These are phyloP conservation scores for Enteromius paludinosus DNA, from an alignment of 2,797 vertebrate species.

Conservation along the genomic window DNA sequence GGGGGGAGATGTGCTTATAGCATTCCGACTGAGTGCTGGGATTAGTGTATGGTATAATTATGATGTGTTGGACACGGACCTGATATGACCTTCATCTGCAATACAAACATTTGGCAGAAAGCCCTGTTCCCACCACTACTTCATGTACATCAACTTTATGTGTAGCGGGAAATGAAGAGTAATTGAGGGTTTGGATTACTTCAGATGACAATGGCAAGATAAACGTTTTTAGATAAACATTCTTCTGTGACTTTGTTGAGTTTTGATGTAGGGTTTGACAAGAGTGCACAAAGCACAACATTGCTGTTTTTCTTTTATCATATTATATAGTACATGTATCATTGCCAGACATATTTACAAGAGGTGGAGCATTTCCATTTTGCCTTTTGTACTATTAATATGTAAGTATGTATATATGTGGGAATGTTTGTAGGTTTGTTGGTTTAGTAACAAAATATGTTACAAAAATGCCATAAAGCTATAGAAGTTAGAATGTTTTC, in stretches of 20 bases:
- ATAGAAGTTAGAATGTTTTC: no score
- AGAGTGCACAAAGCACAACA: neutral
- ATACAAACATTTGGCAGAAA: slow-evolving; percentile 66
- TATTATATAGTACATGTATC: neutral
- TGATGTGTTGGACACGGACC: slow-evolving; percentile 71
- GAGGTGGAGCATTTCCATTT: neutral
- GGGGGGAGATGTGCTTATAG: slow-evolving; percentile 75
- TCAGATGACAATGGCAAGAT: neutral
- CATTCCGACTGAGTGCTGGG: slow-evolving; percentile 69
- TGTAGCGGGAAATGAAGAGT: slow-evolving; percentile 33
- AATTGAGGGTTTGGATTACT: neutral
- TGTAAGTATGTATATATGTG: neutral
- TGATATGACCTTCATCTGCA: slow-evolving; percentile 65
- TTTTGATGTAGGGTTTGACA: neutral
- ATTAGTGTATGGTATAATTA: slow-evolving; percentile 81
- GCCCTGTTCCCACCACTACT: slow-evolving; percentile 43
- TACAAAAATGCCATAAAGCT: no score
- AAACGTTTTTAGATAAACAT: neutral
- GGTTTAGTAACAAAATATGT: no score
- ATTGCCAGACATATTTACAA: neutral
- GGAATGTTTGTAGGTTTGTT: no score
- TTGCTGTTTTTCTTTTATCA: neutral
- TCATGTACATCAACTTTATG: slow-evolving; percentile 57
- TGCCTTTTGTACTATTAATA: neutral
- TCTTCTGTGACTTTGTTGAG: neutral